Conservation (phyloP, 1,140 invertebrate genomes). For the Atopsyche davidsoni region DNA sequence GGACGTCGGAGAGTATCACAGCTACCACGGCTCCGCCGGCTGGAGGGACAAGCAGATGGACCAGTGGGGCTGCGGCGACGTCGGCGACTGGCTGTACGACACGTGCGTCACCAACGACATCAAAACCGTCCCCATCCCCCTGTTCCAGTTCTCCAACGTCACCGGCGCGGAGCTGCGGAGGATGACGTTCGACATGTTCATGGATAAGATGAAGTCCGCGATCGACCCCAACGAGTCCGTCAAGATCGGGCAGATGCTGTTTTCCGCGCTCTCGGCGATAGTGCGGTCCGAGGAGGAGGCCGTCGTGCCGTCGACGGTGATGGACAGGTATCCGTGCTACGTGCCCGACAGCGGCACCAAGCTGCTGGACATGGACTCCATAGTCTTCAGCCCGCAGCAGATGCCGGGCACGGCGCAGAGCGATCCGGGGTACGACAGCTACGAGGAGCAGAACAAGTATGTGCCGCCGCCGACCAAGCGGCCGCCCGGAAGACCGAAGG, state of each 20-base stretch:
- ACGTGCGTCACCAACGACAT: neutral
- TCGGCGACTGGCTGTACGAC: neutral
- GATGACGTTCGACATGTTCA: conserved; percentile 13
- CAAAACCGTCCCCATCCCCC: conserved; percentile 1
- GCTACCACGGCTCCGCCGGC: neutral
- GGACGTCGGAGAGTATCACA: no score
- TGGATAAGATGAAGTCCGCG: conserved; percentile 6
- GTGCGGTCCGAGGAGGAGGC: neutral
- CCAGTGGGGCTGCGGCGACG: neutral
- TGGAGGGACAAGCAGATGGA: neutral
- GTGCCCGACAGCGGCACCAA: conserved; percentile 2
- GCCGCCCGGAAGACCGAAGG: conserved; percentile 42
- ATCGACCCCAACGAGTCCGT: neutral
- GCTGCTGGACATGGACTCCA: conserved; percentile 17
- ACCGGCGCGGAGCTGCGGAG: conserved; percentile 7
- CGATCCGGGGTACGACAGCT: conserved; percentile 14
- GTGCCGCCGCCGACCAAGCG: conserved; percentile 31
- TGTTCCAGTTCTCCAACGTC: conserved; percentile 8
- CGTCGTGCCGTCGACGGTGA: conserved; percentile 11
- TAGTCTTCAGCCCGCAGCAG: neutral
- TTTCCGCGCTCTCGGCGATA: conserved; percentile 5
- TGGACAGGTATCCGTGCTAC: conserved; percentile 1
- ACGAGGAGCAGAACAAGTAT: neutral
- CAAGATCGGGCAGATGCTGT: conserved; percentile 6
- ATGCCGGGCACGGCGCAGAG: neutral